These are phyloP conservation scores for Struthidea cinerea DNA, from an alignment of 2,113 vertebrate species.

Conservation along the genomic window DNA sequence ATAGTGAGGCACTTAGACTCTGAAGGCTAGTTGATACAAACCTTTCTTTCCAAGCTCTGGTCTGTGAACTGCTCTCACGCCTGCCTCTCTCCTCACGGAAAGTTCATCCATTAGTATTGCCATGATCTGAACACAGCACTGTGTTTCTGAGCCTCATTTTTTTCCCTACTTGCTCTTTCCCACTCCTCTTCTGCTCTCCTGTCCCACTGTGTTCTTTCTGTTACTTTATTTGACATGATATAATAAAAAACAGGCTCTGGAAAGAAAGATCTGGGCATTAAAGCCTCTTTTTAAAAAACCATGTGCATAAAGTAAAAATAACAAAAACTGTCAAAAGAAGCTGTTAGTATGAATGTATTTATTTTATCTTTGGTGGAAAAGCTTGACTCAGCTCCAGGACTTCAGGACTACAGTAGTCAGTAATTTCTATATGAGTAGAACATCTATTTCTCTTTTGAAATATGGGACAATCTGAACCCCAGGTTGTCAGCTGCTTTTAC, in stretches of 20 bases:
- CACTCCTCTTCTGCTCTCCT: not conserved
- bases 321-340: not conserved
- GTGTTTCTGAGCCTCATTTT: not conserved
- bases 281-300: not conserved
- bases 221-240: not conserved
- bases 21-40: not conserved
- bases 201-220: not conserved
- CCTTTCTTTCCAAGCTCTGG: not conserved
- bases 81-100: not conserved
- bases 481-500: not conserved
- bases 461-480: not conserved
- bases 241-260: not conserved
- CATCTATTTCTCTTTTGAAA: not conserved
- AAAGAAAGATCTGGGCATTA: not conserved
- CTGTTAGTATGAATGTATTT: not conserved
- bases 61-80: not conserved
- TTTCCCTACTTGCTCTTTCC: not conserved
- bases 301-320: not conserved
- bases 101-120: not conserved
- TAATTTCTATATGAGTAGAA: not conserved
- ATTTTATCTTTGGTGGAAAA: not conserved
- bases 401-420: not conserved
- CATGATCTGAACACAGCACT: not conserved
- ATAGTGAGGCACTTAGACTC: not conserved
- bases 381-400: not conserved